Conservation (phyloP, 2,797 vertebrate species). For the Falco cherrug region DNA sequence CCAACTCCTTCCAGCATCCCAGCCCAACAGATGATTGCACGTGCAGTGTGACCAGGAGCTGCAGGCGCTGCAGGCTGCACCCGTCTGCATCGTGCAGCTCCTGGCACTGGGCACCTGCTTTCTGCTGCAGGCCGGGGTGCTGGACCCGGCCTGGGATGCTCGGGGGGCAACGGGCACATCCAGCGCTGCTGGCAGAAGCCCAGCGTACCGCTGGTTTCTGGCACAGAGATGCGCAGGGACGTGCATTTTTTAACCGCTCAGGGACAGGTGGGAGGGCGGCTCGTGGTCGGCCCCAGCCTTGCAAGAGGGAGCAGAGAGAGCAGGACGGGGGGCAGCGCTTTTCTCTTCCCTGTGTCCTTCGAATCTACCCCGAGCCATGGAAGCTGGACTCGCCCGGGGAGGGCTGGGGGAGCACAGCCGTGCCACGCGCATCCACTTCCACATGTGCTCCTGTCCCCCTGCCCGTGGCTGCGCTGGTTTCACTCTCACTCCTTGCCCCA, state of each 20-base stretch:
- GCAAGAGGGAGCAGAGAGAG: background rate
- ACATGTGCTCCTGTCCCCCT: background rate
- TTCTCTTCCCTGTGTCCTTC: background rate
- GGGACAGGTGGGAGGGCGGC: background rate
- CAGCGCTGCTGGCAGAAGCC: background rate
- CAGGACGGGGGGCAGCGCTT: background rate
- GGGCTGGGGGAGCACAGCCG: background rate
- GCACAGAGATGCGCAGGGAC: background rate
- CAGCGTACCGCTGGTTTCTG: rapidly evolving
- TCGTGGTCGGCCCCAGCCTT: background rate
- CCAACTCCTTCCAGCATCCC: background rate
- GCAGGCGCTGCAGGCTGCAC: background rate
- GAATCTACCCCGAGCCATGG: background rate
- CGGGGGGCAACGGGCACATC: background rate
- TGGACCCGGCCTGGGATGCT: background rate
- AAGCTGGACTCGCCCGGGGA: background rate
- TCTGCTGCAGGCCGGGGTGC: background rate
- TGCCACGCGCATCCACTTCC: background rate
- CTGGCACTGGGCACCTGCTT: background rate
- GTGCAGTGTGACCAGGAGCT: background rate
- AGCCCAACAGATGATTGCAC: background rate
- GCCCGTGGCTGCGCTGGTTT: background rate
- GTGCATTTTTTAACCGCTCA: background rate
- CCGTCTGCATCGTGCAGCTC: rapidly evolving
- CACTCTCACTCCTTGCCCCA: background rate